Evolutionary conservation across 2,113 vertebrate genomes (phyloP), one percentile per base, ranked within the genome.

Genomic region (Plecturocebus donacophilus): DNA sequence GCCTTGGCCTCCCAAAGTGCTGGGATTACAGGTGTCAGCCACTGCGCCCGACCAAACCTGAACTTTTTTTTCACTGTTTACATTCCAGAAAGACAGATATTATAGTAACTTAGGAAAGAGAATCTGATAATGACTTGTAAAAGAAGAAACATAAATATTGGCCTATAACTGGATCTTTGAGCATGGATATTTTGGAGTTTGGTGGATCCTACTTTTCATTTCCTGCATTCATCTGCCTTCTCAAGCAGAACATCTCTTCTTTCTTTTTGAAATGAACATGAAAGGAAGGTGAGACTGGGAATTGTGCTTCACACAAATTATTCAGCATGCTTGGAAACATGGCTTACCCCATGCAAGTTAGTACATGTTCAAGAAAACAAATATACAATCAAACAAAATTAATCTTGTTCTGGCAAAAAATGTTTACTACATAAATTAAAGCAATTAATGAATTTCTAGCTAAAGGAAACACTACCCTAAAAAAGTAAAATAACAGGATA

Each of bases 231-330:
- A 47, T 94, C 49, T 91, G 61, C 42, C 56, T 93, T 87, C 75
- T 88, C 66, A 73, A 68, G 30, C 10, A 81, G 56, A 73, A 87
- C 58, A 71, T 35, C 30, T 97, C 9, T 54, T 54, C 35, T 61
- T 90, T 87, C 27, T 88, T 73, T 92, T 64, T 87, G 12, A 76
- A 92, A 82, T 40, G 30, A 19, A 35, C 20, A 75, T 45, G 11
- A n/a, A 56, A 75, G n/a, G n/a, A 92, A 82, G 12, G 8, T 13
- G 8, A 56, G 71, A 38, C 40, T 82, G 21, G 32, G 17, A 96
- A 66, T n/a, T 73, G 35, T 75, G 66, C n/a, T 93, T 94, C 68
- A 92, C 54, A 97, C 61, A 52, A 83, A 88, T 52, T 71, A 82
- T 68, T 91, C 27, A 70, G 17, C 3, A 20, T 49, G 13, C 76